Percentiles rank a stretch among this genome's conserved stretches.
Evolutionary conservation across 2,113 vertebrate genomes (phyloP).

Genomic region (Sinocyclocheilus anshuiensis): DNA sequence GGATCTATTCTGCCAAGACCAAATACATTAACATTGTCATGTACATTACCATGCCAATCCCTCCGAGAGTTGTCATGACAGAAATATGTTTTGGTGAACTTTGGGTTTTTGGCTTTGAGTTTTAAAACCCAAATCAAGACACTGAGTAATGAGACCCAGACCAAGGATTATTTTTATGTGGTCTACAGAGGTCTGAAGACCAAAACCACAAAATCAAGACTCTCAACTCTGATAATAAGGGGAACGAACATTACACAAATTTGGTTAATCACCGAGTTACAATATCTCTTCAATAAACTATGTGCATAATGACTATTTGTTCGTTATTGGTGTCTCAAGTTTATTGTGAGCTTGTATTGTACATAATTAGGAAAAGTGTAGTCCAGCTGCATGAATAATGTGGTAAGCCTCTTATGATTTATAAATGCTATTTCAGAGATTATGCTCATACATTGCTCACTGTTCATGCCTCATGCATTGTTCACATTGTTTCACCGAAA

Average conservation of each 20-base stretch:
- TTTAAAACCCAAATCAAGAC: neutral
- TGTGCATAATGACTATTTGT: neutral
- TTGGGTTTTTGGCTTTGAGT: neutral
- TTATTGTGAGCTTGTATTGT: neutral
- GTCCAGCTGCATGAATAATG: neutral
- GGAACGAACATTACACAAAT: neutral
- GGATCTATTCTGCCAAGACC: too few relatives aligned
- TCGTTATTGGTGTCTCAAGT: neutral
- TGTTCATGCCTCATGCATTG: neutral
- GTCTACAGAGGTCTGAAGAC: neutral
- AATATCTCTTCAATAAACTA: neutral
- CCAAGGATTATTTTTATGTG: neutral
- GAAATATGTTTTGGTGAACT: neutral
- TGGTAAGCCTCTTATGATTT: constrained; percentile 1
- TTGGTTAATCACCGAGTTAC: neutral
- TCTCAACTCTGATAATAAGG: neutral
- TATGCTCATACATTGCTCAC: neutral
- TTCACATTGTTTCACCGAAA: constrained; percentile 28
- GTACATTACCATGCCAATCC: too few relatives aligned
- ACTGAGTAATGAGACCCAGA: neutral
- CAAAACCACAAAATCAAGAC: neutral
- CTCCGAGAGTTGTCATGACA: too few relatives aligned
- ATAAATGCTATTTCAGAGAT: neutral
- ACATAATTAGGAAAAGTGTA: neutral
- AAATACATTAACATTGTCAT: too few relatives aligned